Evolutionary conservation across 2,113 vertebrate species (phyloP).

Genomic region (Perognathus longimembris): DNA sequence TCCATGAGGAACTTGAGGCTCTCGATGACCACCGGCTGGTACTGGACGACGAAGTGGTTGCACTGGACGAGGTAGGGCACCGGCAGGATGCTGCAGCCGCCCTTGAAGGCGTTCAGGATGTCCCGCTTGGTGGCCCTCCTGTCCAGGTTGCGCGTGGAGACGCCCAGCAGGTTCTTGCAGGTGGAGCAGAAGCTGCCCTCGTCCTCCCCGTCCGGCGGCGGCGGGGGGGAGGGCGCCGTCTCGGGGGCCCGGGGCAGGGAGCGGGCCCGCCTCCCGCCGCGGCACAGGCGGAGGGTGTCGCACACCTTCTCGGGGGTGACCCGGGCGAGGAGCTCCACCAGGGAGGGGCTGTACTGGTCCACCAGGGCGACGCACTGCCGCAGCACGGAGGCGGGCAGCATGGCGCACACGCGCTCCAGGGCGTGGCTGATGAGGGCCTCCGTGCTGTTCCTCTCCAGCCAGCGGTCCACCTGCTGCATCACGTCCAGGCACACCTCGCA

Average conservation of each 20-base stretch:
- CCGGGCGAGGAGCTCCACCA: slow-evolving; percentile 6
- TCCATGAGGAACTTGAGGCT: slow-evolving; percentile 52
- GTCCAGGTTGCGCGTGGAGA: slow-evolving; percentile 54
- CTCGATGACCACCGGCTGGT: slow-evolving; percentile 50
- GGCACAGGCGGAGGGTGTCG: not conserved
- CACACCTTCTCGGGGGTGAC: slow-evolving; percentile 18
- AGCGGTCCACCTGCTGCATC: slow-evolving; percentile 31
- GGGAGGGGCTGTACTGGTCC: slow-evolving; percentile 48
- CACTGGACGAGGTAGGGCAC: not conserved
- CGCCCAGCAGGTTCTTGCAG: slow-evolving; percentile 25
- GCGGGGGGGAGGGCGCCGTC: rapidly evolving
- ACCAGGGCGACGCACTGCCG: slow-evolving; percentile 40
- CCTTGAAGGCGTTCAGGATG: slow-evolving; percentile 62
- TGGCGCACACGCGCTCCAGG: not conserved
- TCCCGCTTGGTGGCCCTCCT: not conserved
- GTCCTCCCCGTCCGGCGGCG: not conserved
- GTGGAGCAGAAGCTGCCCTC: slow-evolving; percentile 42
- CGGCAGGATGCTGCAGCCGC: slow-evolving; percentile 37
- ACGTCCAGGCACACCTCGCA: slow-evolving; percentile 27
- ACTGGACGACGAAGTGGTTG: not conserved
- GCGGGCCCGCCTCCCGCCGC: not conserved
- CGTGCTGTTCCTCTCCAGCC: slow-evolving; percentile 63
- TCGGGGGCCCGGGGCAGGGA: rapidly evolving
- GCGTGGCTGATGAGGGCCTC: not conserved
- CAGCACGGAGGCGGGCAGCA: not conserved